Evolutionary conservation across 2,797 vertebrate species (phyloP), one percentile per base, ranked within the genome.

Genomic region (Emydoidea blandingii): DNA sequence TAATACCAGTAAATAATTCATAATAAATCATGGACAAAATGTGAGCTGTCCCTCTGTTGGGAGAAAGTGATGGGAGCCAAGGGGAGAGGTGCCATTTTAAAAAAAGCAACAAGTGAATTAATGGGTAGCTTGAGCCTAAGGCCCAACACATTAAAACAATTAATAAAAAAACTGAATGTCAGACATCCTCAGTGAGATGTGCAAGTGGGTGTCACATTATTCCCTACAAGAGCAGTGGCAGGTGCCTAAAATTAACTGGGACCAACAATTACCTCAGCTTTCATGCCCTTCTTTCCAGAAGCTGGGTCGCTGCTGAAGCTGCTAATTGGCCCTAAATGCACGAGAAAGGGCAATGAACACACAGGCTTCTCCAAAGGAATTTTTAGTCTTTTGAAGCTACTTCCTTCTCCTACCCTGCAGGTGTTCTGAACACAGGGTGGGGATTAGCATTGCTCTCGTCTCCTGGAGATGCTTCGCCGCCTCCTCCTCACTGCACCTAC

Each of bases 101-200:
- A 91, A 90, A 90, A 68, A 91, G 47, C 31, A 84, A 12, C 27
- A 86, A 86, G 74, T 88, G 0, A 72, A 31, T 94, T 72, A 72
- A 41, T 41, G 37, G 37, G n/a, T 37, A 25, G 37, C n/a, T 92
- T 91, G 90, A 87, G 49, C 83, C 49, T 21, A 23, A 79, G 86
- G 47, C 47, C 68, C 37, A 37, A 9, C 7, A 44, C 21, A 79
- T 31, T 65, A 65, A 56, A 88, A 53, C 83, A 86, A 74, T 79
- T 53, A 84, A 74, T 18, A 90, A 65, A 92, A 95, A 68, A 85
- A 54, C 52, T 37, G 57, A 79, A 81, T 89, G 74, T 91, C 89
- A 81, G 78, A 81, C 89, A 19, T n/a, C 21, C 65, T 95, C 41
- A 37, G 44, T 29, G 72, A 1, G 18, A 34, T 14, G 27, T 29